phyloP scores from a whole-genome alignment of 35 echinoderm and acorn worm species.

The Amphiura filiformis region DNA sequence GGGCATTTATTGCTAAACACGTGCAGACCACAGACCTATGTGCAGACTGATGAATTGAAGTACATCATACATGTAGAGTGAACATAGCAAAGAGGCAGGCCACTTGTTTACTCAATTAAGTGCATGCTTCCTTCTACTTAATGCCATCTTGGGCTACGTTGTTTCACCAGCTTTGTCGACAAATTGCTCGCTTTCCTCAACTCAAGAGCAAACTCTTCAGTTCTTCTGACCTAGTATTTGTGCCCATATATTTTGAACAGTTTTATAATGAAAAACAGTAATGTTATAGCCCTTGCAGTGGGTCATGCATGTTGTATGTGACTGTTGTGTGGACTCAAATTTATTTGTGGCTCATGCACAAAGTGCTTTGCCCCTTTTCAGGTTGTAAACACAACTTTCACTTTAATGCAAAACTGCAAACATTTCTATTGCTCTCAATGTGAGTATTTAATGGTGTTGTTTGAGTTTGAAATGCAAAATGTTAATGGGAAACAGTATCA shows the following conservation, averaged over 20 bases:
- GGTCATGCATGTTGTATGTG: too few species aligned
- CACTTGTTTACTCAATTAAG: background rate
- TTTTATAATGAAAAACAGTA: background rate
- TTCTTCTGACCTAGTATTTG: background rate
- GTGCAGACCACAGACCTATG: too few species aligned
- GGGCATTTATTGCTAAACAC: background rate
- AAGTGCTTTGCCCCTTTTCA: background rate
- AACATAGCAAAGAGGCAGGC: background rate
- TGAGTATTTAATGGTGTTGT: too few species aligned
- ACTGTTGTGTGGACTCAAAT: background rate
- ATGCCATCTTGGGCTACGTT: background rate
- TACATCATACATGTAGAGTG: background rate
- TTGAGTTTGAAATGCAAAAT: too few species aligned
- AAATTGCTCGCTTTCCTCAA: background rate
- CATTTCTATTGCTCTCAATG: too few species aligned
- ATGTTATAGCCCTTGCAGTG: background rate
- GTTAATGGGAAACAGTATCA: too few species aligned
- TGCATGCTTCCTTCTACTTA: background rate
- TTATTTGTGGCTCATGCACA: background rate
- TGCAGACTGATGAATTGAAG: background rate
- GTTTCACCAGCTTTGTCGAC: background rate
- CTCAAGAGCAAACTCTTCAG: background rate
- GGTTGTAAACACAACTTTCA: too few species aligned
- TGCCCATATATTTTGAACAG: background rate
- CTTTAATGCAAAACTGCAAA: too few species aligned